Base-by-base conservation (phyloP, 1,140 invertebrate genomes). In the Metaphire vulgaris region DNA sequence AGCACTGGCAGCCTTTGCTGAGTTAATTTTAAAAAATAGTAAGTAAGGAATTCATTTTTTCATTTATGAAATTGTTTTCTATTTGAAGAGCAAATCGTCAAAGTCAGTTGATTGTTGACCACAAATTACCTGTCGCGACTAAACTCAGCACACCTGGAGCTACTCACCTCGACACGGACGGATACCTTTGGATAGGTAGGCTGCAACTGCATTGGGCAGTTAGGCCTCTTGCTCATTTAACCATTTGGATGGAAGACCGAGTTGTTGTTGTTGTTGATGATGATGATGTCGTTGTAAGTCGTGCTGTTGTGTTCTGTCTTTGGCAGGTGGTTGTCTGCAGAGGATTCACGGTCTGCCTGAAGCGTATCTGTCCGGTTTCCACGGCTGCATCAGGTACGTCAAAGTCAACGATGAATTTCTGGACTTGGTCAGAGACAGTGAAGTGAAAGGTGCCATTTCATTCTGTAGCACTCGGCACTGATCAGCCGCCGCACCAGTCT, bases 101-200 rank as follows among this genome's bases (percentile, higher is more conserved):
- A 30, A 90, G 90, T 21, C 88, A 89, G 80, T 84, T 93, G 65
- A 89, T 90, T 81, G 89, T 93, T 14, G 92, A 93, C 82, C 88
- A 89, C 65, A 86, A 89, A 74, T 82, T 87, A n/a, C 88, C 90
- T 2, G 86, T 90, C 0, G 34, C 66, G 26, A 89, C 88, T 79
- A 89, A 88, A 28, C 88, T 89, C 79, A 89, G 91, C 30, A 88
- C 89, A 74, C 87, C 87, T 41, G 89, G 91, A 72, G 88, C 91
- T 32, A 89, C 90, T 69, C 89, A 90, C 79, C 89, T 92, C 76
- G 91, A 91, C 81, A 91, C 91, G 14, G 91, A 92, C 85, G 90
- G 91, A 28, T 89, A 90, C 79, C 83, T 92, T 72, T 92, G 91
- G 91, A 90, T 93, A 80, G 92, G 92, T 91, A 83, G 81, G 81